Evolutionary conservation across 2,113 vertebrate genomes (phyloP), one percentile per base, ranked within the genome.

Genomic region (Stercorarius parasiticus): DNA sequence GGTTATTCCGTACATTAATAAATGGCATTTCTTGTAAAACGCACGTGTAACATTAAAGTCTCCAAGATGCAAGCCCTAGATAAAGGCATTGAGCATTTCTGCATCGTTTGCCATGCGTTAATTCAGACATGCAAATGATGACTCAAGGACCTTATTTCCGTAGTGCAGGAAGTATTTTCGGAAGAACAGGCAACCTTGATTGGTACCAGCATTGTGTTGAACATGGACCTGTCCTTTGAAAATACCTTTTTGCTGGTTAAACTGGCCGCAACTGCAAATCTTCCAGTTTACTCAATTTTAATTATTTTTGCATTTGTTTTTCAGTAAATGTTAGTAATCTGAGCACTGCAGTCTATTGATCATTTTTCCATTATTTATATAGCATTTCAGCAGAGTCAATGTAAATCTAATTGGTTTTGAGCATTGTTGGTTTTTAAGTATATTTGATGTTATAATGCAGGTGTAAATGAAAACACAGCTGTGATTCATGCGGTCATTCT

Each of bases 61-160:
- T 84, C 30, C 43, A 45, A 69, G 67, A 9, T 49, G 58, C 82
- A 80, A 8, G 47, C 55, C 50, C 6, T 36, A 18, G 74, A 30
- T 82, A 34, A 79, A 62, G 36, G 36, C 50, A 12, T 27, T n/a
- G 62, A 73, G 42, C 10, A 59, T 85, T 80, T 88, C 82, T 69
- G 81, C 90, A n/a, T 61, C 5, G 4, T 42, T 91, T 85, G 89
- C 73, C 78, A 9, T 43, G 84, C 0, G 0, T 87, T 90, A 53
- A 49, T 81, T 83, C 92, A 96, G 97, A 93, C 90, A 77, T 94
- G 92, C 82, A 97, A 90, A 90, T 93, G 27, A 26, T 47, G 78
- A 65, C 69, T 53, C 72, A 85, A 91, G 52, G 45, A 82, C 52
- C 34, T 69, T 45, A n/a, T 77, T 88, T 94, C 76, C 2, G 2